These are phyloP conservation scores for Phortica okadai DNA, from an alignment of 2,888 invertebrate species.

Conservation along the genomic window DNA sequence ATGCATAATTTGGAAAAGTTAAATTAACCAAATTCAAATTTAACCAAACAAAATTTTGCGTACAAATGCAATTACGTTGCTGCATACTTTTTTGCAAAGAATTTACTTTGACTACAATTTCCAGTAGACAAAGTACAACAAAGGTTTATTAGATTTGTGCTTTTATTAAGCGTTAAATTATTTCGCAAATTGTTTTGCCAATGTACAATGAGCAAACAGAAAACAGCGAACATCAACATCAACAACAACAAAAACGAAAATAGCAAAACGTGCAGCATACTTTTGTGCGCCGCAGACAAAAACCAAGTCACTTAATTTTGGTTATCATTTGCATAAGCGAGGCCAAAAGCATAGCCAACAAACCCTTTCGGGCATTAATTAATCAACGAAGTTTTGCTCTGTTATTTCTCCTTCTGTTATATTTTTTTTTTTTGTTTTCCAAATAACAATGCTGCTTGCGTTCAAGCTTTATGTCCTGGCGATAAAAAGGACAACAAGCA, in stretches of 20 bases:
- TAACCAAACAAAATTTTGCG: constrained; percentile 36
- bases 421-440: background rate
- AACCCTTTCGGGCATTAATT: constrained; percentile 31
- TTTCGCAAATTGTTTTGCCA: constrained; percentile 65
- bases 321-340: constrained; percentile 65
- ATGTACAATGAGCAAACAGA: constrained; percentile 61
- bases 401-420: background rate
- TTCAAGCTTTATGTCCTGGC: constrained; percentile 33
- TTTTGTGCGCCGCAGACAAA: constrained; percentile 17
- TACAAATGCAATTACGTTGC: constrained; percentile 65
- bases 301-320: constrained; percentile 57
- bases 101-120: constrained; percentile 11
- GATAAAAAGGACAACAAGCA: constrained; percentile 12
- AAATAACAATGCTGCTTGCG: constrained; percentile 32
- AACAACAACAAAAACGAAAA: background rate
- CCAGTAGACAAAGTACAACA: constrained; percentile 43
- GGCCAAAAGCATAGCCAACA: constrained; percentile 31
- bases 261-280: background rate
- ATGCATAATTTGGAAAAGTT: constrained; percentile 69
- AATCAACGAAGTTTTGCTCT: constrained; percentile 22
- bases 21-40: constrained; percentile 66
- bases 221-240: background rate
- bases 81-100: constrained; percentile 57
- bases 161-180: constrained; percentile 69
- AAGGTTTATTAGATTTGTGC: constrained; percentile 69